Evolutionary conservation across 2,888 invertebrate species (phyloP), one percentile per base, ranked within the genome.

Genomic region (Parthenolecanium corni): DNA sequence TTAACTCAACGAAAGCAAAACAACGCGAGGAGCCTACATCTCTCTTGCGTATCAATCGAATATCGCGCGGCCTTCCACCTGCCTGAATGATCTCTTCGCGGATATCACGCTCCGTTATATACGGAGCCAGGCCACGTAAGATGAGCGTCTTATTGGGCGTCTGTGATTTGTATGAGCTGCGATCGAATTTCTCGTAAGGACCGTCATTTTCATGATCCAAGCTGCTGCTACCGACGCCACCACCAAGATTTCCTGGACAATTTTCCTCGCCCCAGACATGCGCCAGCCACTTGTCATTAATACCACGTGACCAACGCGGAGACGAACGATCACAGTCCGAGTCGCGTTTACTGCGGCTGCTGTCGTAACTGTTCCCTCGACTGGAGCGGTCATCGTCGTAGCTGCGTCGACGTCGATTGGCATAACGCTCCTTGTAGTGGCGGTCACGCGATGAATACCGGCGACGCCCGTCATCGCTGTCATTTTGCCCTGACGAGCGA

Each of bases 1-100:
- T 81, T 83, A 93, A 93, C 82, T 93, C 92, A 79, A 92, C 88
- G 83, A 90, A 90, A 79, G 86, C 89, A 81, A 89, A 88, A 74
- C 87, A 87, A 74, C 87, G 81, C 77, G 88, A 87, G 76, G 85
- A 83, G 82, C 90, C 90, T 81, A 89, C 86, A 73, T 86, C 84
- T 77, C 85, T 85, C 75, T 86, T 85, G 69, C 89, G 78, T 72
- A 90, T 89, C 44, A 90, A 77, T 49, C 90, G 80, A 70, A 90
- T 86, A 72, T 89, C 89, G 73, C 84, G 83, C 2, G 87, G 83
- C 74, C 83, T 81, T 67, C 89, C 77, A 66, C 84, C 84, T 73
- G 82, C 83, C 70, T 82, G 80, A 69, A 85, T 79, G 69, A 89
- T 80, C 71, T 86, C 86, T 72, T 84, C 83, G 69, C 84, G 80